phyloP scores from a whole-genome alignment of 2,888 invertebrate genomes.

The Drosophila suboccidentalis region DNA sequence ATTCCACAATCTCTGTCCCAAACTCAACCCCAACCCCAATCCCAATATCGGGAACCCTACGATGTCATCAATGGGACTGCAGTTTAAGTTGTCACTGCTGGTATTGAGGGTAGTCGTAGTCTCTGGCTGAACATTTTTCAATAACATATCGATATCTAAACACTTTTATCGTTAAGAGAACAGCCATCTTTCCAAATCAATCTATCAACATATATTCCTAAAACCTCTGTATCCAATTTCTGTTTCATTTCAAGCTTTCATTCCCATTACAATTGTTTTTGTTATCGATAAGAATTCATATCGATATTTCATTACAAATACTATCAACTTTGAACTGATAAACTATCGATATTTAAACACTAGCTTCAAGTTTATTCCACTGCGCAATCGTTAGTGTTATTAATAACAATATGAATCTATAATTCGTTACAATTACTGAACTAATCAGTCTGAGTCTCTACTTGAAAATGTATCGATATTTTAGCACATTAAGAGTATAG shows the following conservation, averaged over 20 bases:
- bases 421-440: no score
- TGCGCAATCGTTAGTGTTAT: no score
- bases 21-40: neutral
- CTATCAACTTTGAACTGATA: no score
- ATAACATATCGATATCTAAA: neutral
- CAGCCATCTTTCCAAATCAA: neutral
- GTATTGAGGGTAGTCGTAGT: no score
- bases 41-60: slow-evolving; percentile 69
- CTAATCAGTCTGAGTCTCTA: no score
- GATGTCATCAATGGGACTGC: slow-evolving; percentile 85
- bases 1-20: slow-evolving; percentile 21
- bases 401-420: no score
- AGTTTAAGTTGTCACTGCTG: slow-evolving; percentile 61
- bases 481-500: neutral
- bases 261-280: neutral
- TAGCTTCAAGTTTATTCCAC: no score
- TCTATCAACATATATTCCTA: neutral
- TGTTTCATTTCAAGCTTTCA: no score
- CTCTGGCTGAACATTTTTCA: neutral
- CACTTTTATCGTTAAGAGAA: neutral
- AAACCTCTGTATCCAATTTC: no score
- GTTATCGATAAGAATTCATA: neutral
- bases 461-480: neutral
- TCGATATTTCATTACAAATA: neutral
- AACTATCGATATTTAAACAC: no score